phyloP scores from a whole-genome alignment of 2,797 vertebrate species.

The Lithobates sylvaticus region DNA sequence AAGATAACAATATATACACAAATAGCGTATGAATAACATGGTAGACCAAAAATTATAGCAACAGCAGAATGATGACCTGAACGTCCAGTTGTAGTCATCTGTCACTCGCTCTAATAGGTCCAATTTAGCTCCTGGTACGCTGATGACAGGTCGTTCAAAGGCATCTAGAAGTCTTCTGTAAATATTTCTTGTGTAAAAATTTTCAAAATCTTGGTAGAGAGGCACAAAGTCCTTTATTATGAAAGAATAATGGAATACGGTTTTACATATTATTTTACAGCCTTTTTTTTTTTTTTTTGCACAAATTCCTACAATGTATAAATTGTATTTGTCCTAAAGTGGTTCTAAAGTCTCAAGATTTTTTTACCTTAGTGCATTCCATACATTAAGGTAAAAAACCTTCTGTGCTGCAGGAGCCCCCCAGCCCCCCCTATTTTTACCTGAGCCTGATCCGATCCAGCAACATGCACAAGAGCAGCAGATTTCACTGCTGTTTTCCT shows the following conservation, averaged over 20 bases:
- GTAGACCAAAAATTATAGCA: neutral
- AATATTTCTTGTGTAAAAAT: conserved; percentile 92
- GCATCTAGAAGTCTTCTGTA: conserved; percentile 94
- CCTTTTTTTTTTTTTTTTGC: too few species aligned
- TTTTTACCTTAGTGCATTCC: too few species aligned
- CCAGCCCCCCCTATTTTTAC: too few species aligned
- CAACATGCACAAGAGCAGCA: too few species aligned
- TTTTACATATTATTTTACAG: neutral
- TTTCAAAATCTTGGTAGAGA: conserved; percentile 96
- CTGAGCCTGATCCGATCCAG: too few species aligned
- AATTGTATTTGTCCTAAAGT: too few species aligned
- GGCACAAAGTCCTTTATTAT: conserved; percentile 88
- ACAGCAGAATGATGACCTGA: conserved; percentile 74
- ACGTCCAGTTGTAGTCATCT: conserved; percentile 96
- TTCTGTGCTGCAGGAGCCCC: too few species aligned
- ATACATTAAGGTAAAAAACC: too few species aligned
- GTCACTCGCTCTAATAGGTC: conserved; percentile 90
- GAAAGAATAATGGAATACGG: conserved; percentile 49
- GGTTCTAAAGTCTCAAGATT: too few species aligned
- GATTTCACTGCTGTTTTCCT: too few species aligned
- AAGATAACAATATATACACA: too few species aligned
- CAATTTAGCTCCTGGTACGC: conserved; percentile 86
- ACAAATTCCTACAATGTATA: too few species aligned
- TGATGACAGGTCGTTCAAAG: conserved; percentile 93
- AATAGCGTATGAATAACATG: neutral